Evolutionary conservation across 2,797 vertebrate species (phyloP), one percentile per base, ranked within the genome.

Genomic region (Avahi laniger): DNA sequence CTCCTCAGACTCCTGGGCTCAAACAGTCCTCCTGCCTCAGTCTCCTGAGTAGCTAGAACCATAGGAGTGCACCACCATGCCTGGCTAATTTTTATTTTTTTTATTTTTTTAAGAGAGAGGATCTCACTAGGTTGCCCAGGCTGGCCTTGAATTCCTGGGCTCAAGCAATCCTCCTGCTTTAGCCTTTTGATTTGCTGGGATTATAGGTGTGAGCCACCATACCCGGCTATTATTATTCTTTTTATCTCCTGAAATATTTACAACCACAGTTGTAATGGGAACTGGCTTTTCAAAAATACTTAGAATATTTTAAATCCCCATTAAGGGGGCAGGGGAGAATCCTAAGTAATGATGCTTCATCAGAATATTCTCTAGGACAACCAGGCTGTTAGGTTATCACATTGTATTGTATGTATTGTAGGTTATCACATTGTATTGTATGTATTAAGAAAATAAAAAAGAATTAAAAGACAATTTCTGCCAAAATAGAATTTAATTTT

Each of bases 401-500:
- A 15, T 82, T 95, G 9, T 22, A 69, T 22, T 67, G n/a, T 78
- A 73, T 50, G 2, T 84, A 30, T 30, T 75, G 46, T 57, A 79
- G 20, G 38, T 82, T 91, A 67, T 59, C 59, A 41, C 7, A 15
- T 82, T 95, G 9, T 22, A 69, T 22, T 67, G n/a, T 78, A 73
- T 50, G 2, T 84, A 30, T 30, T 75, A 59, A 69, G 43, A 22
- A 28, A 91, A 54, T 83, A 83, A 94, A 78, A 67, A 84, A 43
- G 6, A 91, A 80, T 46, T 91, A 17, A 20, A 93, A 69, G n/a
- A 80, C 15, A 30, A 18, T 91, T 88, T 75, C 46, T 91, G 38
- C 59, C 3, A 48, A 91, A 72, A 79, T 30, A 46, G 59, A 54
- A 87, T 90, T 93, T 76, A 28, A 85, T 93, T 89, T 94, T 95